Evolutionary conservation across 1,140 invertebrate genomes (phyloP).

Genomic region (Sipha flava): DNA sequence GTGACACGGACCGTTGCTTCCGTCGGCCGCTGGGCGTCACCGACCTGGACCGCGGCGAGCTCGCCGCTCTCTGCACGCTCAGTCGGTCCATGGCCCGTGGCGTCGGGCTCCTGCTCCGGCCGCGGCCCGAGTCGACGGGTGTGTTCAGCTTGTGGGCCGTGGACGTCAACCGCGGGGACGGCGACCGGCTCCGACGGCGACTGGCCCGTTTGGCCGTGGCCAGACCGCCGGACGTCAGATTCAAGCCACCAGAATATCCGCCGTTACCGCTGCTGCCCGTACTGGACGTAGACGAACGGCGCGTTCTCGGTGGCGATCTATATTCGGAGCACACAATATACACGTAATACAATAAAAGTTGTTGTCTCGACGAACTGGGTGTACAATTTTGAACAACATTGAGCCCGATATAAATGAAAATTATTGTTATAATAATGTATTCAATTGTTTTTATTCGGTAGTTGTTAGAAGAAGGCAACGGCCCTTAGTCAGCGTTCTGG

Average conservation of each 20-base stretch:
- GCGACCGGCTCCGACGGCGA: constrained; percentile 39
- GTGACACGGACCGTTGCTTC: neutral
- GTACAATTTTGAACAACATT: too few species aligned
- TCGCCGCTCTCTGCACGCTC: neutral
- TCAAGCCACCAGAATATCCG: constrained; percentile 41
- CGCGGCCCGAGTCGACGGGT: neutral
- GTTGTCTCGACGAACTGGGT: too few species aligned
- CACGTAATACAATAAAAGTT: neutral
- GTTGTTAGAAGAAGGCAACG: too few species aligned
- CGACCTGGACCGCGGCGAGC: neutral
- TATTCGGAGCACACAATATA: too few species aligned
- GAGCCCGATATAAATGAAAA: too few species aligned
- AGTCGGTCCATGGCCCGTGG: constrained; percentile 4
- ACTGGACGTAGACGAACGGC: constrained; percentile 50
- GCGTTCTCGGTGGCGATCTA: constrained; percentile 51
- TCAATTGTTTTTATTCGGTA: too few species aligned
- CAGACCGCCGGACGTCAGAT: neutral
- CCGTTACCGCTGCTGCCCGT: constrained; percentile 44
- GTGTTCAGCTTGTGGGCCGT: neutral
- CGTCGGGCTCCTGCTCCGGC: constrained; percentile 36
- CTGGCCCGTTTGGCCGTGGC: constrained; percentile 30
- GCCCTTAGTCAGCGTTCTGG: too few species aligned
- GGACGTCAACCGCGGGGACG: constrained; percentile 33
- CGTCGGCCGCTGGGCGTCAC: neutral
- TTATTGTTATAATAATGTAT: too few species aligned